These are phyloP conservation scores for Serranus cabrilla DNA, from an alignment of 2,797 vertebrate species.

Conservation along the genomic window DNA sequence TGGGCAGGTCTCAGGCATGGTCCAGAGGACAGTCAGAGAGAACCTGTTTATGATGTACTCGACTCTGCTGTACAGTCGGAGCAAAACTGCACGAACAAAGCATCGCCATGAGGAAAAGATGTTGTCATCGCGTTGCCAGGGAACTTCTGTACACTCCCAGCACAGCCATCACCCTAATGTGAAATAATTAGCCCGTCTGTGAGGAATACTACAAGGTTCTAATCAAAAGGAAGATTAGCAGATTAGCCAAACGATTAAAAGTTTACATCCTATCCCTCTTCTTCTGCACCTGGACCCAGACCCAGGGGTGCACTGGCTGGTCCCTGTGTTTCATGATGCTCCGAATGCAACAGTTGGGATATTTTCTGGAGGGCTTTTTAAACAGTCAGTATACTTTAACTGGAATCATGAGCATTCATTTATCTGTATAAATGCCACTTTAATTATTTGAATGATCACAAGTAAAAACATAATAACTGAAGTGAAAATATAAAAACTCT, in stretches of 20 bases:
- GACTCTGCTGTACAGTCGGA: conserved; percentile 17
- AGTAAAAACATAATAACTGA: background rate
- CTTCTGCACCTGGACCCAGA: background rate
- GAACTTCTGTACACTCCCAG: background rate
- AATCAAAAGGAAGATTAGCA: conserved; percentile 13
- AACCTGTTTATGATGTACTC: conserved; percentile 36
- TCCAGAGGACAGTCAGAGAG: conserved; percentile 49
- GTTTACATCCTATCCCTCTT: background rate
- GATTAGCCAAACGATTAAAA: background rate
- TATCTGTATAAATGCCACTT: background rate
- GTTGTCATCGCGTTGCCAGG: background rate
- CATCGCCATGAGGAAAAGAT: background rate
- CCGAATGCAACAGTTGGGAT: background rate
- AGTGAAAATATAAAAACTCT: conserved; percentile 3
- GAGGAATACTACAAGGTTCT: conserved; percentile 1
- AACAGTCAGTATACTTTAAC: background rate
- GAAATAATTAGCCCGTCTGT: background rate
- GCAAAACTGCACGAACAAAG: conserved; percentile 11
- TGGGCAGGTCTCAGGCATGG: conserved; percentile 45
- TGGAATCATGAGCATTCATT: no score
- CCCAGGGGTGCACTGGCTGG: background rate
- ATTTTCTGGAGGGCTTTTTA: conserved; percentile 1
- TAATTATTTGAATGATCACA: background rate
- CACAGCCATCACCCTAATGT: background rate
- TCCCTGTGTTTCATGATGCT: background rate